These are phyloP conservation scores for Syrphus vitripennis DNA, from an alignment of 2,888 invertebrate species.

Conservation along the genomic window DNA sequence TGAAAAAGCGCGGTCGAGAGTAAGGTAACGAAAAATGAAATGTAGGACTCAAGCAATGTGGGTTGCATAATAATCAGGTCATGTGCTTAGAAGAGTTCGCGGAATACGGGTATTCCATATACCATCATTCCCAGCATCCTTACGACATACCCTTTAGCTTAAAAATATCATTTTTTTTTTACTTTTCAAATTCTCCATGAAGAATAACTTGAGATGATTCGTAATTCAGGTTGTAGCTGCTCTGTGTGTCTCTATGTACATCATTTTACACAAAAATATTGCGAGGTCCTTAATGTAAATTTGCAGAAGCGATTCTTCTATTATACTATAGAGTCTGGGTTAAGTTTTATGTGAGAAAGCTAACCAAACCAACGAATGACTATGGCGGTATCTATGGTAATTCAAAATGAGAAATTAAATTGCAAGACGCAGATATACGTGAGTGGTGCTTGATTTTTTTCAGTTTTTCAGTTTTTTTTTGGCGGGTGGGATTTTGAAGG, in stretches of 20 bases:
- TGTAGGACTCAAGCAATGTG: conserved; percentile 62
- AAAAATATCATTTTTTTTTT: neutral
- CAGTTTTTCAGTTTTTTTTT: neutral
- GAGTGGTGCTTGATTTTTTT: conserved; percentile 32
- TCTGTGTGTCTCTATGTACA: neutral
- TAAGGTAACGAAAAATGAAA: conserved; percentile 53
- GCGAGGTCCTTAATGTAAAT: conserved; percentile 62
- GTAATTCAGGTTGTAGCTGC: neutral
- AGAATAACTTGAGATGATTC: conserved; percentile 1
- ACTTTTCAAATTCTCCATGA: neutral
- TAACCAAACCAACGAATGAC: conserved; percentile 48
- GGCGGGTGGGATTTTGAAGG: conserved; percentile 35
- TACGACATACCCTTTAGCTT: conserved; percentile 10
- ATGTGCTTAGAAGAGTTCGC: conserved; percentile 67
- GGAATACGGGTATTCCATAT: conserved; percentile 33
- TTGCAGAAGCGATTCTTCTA: conserved; percentile 34
- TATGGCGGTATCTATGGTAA: conserved; percentile 63
- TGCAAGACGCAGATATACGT: conserved; percentile 48
- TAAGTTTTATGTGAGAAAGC: conserved; percentile 13
- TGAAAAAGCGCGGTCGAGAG: conserved; percentile 25
- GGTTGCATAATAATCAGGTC: conserved; percentile 70
- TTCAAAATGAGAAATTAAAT: conserved; percentile 71
- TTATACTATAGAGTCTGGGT: conserved; percentile 37
- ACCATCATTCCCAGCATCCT: neutral
- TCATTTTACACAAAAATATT: conserved; percentile 1